Base-by-base conservation (phyloP, 2,797 vertebrate genomes). In the Leptodactylus fallax region DNA sequence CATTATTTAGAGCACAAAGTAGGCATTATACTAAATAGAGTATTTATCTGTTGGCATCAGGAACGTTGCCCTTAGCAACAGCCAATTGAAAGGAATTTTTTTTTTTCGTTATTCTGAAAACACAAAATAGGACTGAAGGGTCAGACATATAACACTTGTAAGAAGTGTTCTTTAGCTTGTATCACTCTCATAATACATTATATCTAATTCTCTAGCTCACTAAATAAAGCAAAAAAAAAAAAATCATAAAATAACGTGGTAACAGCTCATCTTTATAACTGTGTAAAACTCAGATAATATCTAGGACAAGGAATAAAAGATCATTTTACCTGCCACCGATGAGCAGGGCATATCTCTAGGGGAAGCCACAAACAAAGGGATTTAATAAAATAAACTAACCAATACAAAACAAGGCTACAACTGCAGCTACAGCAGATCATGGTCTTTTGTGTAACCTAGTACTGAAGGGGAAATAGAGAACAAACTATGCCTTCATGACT, bases 1-100 rank as follows among this genome's bases (percentile, higher is more conserved):
- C 93, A 94, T 94, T 92, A 94, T 95, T 92, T 94, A 94, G 95
- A 93, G 93, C 94, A 93, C 93, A 95, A 94, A 95, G 93, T 93
- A 94, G 93, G 90, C 92, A 95, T 95, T 94, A 95, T 95, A 91
- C 92, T 93, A 93, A 94, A 91, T 88, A 94, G 91, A 93, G 91
- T 91, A 94, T 95, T 95, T 91, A 93, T 93, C 94, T 94, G 93
- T 91, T 92, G 92, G 93, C 92, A 47, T 93, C 91, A 93, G 90
- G 90, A 90, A 90, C 83, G 94, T 96, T 95, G 91, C 94, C 93
- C 91, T 16, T 91, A 90, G 95, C 95, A 95, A 96, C 95, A 85
- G 90, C 87, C 86, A 90, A 92, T 93, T 93, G 91, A 95, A 93
- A 91, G 92, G 85, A 94, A 95, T 92, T 90, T 90, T 93, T 93